These are phyloP conservation scores for Bergia sp. DNA, from an alignment of 92 coral and sea anemone species.

Conservation along the genomic window DNA sequence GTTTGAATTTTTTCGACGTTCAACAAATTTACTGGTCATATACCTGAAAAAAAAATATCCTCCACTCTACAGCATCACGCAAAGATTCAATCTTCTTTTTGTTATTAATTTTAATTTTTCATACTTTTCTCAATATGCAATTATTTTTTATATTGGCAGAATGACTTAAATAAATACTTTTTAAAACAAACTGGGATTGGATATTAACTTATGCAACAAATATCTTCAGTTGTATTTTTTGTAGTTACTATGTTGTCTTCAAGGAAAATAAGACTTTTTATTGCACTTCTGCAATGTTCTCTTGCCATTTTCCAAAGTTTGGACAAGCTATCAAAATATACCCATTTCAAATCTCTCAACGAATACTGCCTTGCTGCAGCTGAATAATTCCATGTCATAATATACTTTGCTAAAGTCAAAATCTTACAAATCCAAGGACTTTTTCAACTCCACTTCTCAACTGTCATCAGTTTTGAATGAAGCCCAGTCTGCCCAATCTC, in stretches of 20 bases:
- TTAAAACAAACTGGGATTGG: constrained; percentile 41
- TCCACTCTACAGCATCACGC: background rate
- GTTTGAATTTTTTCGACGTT: too few species aligned
- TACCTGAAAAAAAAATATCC: too few species aligned
- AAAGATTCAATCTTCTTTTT: background rate
- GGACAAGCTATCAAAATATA: constrained; percentile 22
- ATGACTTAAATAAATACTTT: constrained; percentile 38
- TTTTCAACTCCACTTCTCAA: background rate
- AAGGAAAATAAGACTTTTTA: constrained; percentile 1
- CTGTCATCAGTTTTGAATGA: background rate
- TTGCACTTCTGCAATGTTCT: constrained; percentile 2
- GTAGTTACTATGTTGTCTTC: background rate
- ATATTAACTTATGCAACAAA: constrained; percentile 42
- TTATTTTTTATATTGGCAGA: constrained; percentile 17
- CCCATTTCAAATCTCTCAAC: background rate
- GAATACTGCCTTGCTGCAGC: constrained; percentile 4
- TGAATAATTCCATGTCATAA: background rate
- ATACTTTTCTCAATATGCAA: constrained; percentile 5
- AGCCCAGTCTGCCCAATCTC: background rate
- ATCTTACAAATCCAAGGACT: background rate
- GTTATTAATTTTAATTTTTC: constrained; percentile 1
- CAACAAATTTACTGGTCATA: too few species aligned
- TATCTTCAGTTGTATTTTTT: constrained; percentile 7
- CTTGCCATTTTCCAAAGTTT: background rate
- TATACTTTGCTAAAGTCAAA: background rate